A percentile compares a stretch with the other conserved stretches of the same genome.
phyloP scores from a whole-genome alignment of 1,140 invertebrate species.

The Tetragonula clypearis region DNA sequence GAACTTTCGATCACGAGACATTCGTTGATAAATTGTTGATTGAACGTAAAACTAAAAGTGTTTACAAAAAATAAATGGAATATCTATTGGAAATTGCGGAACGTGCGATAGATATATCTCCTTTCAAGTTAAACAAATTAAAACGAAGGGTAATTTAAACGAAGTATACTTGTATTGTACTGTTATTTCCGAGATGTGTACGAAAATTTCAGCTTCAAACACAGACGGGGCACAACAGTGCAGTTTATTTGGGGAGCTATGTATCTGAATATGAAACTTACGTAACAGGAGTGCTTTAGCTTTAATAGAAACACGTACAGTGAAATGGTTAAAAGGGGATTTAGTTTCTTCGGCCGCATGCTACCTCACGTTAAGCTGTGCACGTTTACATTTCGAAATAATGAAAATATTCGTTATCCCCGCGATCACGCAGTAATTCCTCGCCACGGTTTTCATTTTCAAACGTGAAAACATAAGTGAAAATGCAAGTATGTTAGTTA shows the following conservation, averaged over 20 bases:
- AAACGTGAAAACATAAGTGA: too few species aligned
- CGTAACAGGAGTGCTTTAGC: neutral
- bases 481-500: too few species aligned
- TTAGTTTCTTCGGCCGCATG: neutral
- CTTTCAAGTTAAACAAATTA: too few species aligned
- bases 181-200: neutral
- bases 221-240: neutral
- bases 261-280: neutral
- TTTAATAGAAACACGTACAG: neutral
- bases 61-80: too few species aligned
- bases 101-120: too few species aligned
- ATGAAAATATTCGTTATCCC: neutral
- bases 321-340: neutral
- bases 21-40: too few species aligned
- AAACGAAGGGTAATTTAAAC: too few species aligned
- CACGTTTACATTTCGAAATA: neutral
- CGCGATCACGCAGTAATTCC: constrained; percentile 1
- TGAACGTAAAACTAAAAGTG: too few species aligned
- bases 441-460: neutral
- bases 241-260: neutral
- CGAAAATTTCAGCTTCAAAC: neutral
- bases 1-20: too few species aligned
- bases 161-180: neutral
- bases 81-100: too few species aligned
- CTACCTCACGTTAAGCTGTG: neutral